phyloP scores from a whole-genome alignment of 1,140 invertebrate genomes.

The Drosophila varians region DNA sequence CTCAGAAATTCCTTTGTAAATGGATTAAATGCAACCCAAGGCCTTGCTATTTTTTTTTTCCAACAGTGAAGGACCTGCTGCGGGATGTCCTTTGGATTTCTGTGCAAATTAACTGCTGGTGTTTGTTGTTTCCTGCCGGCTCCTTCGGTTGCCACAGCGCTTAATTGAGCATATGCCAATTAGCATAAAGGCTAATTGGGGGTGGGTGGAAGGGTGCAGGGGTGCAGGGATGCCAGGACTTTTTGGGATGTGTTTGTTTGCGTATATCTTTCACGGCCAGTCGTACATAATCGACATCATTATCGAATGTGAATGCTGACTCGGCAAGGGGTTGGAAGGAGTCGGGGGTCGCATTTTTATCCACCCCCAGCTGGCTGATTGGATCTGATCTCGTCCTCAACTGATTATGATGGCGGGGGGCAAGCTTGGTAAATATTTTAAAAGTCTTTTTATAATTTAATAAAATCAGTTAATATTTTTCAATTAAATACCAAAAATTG shows the following conservation, averaged over 20 bases:
- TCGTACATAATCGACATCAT: slow-evolving; percentile 43
- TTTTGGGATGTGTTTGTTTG: background rate
- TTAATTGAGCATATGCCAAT: slow-evolving; percentile 81
- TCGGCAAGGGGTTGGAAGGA: slow-evolving; percentile 18
- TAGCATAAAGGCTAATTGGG: slow-evolving; percentile 44
- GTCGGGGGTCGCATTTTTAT: slow-evolving; percentile 24
- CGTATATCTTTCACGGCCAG: background rate
- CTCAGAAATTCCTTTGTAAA: too few relatives aligned
- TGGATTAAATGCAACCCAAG: too few relatives aligned
- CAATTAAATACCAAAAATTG: background rate
- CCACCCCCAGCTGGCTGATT: slow-evolving; percentile 35
- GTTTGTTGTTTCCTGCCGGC: slow-evolving; percentile 19
- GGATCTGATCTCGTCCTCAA: slow-evolving; percentile 39
- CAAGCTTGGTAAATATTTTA: too few relatives aligned
- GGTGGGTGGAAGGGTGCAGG: background rate
- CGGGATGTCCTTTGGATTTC: background rate
- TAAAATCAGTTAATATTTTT: background rate
- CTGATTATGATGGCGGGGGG: slow-evolving; percentile 60
- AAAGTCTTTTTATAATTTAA: background rate
- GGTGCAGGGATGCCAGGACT: background rate
- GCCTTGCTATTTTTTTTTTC: background rate
- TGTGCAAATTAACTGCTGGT: background rate
- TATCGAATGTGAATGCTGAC: slow-evolving; percentile 35
- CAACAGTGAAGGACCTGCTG: background rate
- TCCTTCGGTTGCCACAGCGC: slow-evolving; percentile 64